Conservation (phyloP, 2,888 invertebrate genomes). For the Pristionchus exspectatus region DNA sequence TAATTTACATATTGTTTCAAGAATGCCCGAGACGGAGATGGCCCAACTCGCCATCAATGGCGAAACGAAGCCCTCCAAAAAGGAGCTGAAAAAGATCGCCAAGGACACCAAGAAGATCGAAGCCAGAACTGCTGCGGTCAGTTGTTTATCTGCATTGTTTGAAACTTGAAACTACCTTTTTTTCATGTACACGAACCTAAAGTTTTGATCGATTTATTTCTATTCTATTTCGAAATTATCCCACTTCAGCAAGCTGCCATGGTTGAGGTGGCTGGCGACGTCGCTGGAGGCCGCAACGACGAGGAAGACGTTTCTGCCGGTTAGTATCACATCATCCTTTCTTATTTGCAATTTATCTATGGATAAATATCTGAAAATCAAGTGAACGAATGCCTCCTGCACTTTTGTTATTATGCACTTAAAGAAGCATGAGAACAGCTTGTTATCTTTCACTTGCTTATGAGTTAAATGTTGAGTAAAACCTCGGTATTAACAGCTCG, state of each 20-base stretch:
- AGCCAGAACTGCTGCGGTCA: constrained; percentile 83
- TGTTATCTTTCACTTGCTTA: neutral
- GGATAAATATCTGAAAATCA: too few relatives aligned
- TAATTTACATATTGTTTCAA: too few relatives aligned
- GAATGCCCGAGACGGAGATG: too few relatives aligned
- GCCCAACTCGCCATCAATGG: too few relatives aligned
- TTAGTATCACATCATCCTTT: neutral
- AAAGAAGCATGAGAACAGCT: neutral
- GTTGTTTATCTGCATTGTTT: neutral
- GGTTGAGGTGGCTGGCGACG: neutral
- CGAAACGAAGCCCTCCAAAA: constrained; percentile 85
- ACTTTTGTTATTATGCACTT: neutral
- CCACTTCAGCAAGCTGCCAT: constrained; percentile 21
- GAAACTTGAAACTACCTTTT: neutral
- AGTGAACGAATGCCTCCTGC: too few relatives aligned
- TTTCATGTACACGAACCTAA: too few relatives aligned
- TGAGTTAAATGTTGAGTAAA: too few relatives aligned
- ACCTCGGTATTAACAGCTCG: too few relatives aligned
- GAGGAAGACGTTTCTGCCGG: constrained; percentile 44
- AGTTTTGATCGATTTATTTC: neutral
- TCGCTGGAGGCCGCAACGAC: neutral
- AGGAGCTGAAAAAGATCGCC: constrained; percentile 93
- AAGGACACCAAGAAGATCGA: constrained; percentile 89
- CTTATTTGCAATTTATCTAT: too few relatives aligned
- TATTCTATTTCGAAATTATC: neutral